Evolutionary conservation across 1,140 invertebrate species (phyloP).

Genomic region (Drosophila gunungcola): DNA sequence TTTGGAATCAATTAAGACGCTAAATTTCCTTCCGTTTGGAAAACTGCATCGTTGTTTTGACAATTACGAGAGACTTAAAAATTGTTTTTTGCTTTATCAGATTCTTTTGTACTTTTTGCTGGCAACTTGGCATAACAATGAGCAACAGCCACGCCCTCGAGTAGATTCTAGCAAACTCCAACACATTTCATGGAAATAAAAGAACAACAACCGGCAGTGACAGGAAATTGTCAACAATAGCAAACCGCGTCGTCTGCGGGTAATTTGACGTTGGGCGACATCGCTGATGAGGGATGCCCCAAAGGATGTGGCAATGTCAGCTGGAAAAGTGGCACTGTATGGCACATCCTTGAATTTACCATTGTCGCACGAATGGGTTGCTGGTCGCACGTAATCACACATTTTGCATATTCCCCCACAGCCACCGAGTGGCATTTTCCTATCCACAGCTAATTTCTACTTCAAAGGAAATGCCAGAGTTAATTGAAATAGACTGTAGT

Average conservation of each 20-base stretch:
- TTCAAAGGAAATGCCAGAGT: constrained; percentile 39
- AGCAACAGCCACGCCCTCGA: constrained; percentile 36
- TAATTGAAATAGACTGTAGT: constrained; percentile 52
- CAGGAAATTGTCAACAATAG: constrained; percentile 74
- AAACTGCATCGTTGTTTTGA: too few species aligned
- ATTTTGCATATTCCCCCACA: constrained; percentile 40
- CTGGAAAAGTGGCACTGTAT: constrained; percentile 1
- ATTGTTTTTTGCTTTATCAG: not conserved
- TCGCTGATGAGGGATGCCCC: constrained; percentile 11
- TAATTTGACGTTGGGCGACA: constrained; percentile 60
- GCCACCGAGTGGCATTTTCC: constrained; percentile 1
- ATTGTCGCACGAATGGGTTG: constrained; percentile 66
- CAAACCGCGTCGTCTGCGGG: constrained; percentile 62
- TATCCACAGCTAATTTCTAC: constrained; percentile 51
- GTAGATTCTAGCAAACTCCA: constrained; percentile 18
- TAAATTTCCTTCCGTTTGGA: too few species aligned
- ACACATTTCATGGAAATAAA: constrained; percentile 21
- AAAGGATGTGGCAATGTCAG: constrained; percentile 13
- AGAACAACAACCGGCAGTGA: constrained; percentile 23
- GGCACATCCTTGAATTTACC: constrained; percentile 20
- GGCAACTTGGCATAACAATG: constrained; percentile 53
- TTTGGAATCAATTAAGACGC: too few species aligned
- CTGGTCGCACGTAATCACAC: constrained; percentile 58
- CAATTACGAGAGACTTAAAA: too few species aligned
- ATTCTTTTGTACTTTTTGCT: not conserved